Evolutionary conservation across 2,797 vertebrate genomes (phyloP), one percentile per base, ranked within the genome.

Genomic region (Myotis myotis): DNA sequence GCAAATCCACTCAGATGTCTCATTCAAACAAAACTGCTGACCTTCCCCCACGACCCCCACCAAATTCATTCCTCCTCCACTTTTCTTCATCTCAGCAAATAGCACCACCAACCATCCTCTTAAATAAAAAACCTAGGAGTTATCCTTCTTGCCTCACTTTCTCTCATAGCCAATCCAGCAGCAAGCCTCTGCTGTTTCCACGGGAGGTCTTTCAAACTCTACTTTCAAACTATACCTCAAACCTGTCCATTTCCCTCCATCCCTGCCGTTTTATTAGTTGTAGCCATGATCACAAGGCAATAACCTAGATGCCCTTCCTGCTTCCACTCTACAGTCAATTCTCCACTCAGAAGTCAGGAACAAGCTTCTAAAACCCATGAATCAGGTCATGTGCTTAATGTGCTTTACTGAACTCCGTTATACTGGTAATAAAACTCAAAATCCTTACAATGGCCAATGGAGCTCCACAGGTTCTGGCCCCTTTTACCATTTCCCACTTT

Each of bases 31-130:
- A 78, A 76, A 76, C 44, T 53, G 82, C 30, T 38, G 51, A 79
- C 44, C 11, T 60, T 33, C 38, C 30, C 20, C 16, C 44, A 0
- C 17, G 11, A 12, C 25, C 11, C 25, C 11, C 22, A 0, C 62
- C 8, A 0, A 8, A 28, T 28, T 33, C 68, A 38, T 10, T 41
- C 30, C 55, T 81, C 28, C 8, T 60, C 64, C 12, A 51, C 49
- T 64, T 33, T 70, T 83, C 33, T 20, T 62, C 44, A 81, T 68
- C 28, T 71, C 71, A 78, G 64, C 25, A 79, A 92, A 66, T 13
- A 33, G 44, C 38, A 70, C 20, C 22, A 49, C 6, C 36, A 57
- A 36, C 15, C 44, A 49, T 1, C 47, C 25, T n/a, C 36, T 79
- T 44, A 44, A 44, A 36, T 30, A 51, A 44, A 79, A 94, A 55